Conservation (phyloP, 2,888 invertebrate genomes). For the Xestoiulus laeticollis region DNA sequence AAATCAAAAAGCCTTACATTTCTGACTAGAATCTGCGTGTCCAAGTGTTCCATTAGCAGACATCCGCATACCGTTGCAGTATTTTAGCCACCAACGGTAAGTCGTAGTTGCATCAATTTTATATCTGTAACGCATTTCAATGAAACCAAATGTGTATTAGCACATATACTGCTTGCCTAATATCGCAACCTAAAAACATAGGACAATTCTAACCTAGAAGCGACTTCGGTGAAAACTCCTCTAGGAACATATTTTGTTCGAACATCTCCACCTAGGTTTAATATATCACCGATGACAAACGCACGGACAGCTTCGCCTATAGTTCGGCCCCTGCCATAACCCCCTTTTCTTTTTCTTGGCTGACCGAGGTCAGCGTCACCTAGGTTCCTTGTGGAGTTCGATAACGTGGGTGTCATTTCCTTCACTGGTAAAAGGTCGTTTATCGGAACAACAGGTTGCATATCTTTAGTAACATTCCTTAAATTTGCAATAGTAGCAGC, state of each 20-base stretch:
- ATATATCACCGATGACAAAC: slow-evolving; percentile 55
- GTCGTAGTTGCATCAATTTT: slow-evolving; percentile 55
- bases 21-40: slow-evolving; percentile 52
- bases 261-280: slow-evolving; percentile 55
- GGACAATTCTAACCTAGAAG: slow-evolving; percentile 51
- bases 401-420: background rate
- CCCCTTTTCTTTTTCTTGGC: slow-evolving; percentile 46
- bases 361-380: background rate
- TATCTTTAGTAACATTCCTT: background rate
- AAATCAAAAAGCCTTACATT: slow-evolving; percentile 42
- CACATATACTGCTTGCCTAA: background rate
- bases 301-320: slow-evolving; percentile 55
- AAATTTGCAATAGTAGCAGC: background rate
- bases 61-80: slow-evolving; percentile 52
- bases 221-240: slow-evolving; percentile 55
- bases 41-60: background rate
- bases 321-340: slow-evolving; percentile 55
- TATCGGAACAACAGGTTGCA: background rate
- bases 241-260: slow-evolving; percentile 55
- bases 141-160: background rate
- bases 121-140: slow-evolving; percentile 50
- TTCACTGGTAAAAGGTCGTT: background rate
- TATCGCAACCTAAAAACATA: background rate
- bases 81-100: slow-evolving; percentile 55
- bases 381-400: background rate